phyloP scores from a whole-genome alignment of 2,888 invertebrate genomes.

The Pinctada fucata region DNA sequence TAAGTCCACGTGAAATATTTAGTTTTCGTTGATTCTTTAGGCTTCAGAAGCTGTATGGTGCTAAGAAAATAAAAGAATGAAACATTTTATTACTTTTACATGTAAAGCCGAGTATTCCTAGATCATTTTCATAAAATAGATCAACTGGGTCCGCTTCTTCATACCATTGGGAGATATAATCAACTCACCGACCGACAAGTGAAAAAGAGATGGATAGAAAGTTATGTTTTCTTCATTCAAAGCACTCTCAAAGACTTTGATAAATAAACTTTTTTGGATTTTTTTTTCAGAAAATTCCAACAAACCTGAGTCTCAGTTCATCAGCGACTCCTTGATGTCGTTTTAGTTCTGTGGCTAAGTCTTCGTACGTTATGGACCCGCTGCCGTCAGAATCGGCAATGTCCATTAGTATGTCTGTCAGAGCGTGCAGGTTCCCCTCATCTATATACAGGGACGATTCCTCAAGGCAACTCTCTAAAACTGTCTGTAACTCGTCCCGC shows the following conservation, averaged over 20 bases:
- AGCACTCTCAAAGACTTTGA: not conserved
- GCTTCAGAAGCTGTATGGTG: slow-evolving; percentile 94
- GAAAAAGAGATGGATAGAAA: too few relatives aligned
- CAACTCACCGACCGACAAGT: too few relatives aligned
- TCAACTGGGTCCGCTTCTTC: too few relatives aligned
- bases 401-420: slow-evolving; percentile 93
- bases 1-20: slow-evolving; percentile 85
- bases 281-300: too few relatives aligned
- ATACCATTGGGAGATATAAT: too few relatives aligned
- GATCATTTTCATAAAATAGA: too few relatives aligned
- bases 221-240: not conserved
- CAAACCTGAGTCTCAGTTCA: slow-evolving; percentile 90
- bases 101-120: too few relatives aligned
- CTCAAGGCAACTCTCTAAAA: slow-evolving; percentile 95
- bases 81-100: too few relatives aligned
- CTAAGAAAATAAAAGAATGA: too few relatives aligned
- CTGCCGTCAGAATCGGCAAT: slow-evolving; percentile 90
- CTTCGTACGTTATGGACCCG: slow-evolving; percentile 93
- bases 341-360: slow-evolving; percentile 88
- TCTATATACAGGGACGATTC: slow-evolving; percentile 96
- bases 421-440: slow-evolving; percentile 90
- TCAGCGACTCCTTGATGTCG: slow-evolving; percentile 92
- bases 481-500: slow-evolving; percentile 91
- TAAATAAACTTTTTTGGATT: not conserved
- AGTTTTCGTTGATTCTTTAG: slow-evolving; percentile 78